Evolutionary conservation across 2,888 invertebrate species (phyloP).

Genomic region (Andrena hattorfiana): DNA sequence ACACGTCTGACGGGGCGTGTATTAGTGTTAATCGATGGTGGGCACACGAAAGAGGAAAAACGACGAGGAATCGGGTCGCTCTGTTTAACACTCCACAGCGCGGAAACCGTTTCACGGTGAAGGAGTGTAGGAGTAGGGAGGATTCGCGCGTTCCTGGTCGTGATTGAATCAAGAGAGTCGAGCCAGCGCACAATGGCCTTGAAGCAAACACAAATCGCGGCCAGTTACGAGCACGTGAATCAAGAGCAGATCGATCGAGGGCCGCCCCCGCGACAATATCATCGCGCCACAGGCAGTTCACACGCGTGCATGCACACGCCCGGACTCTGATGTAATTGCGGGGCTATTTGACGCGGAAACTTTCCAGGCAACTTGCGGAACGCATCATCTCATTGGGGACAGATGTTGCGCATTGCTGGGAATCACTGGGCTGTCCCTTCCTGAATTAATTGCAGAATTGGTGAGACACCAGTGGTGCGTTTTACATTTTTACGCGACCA

Average conservation of each 20-base stretch:
- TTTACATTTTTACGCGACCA: neutral
- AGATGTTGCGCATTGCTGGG: slow-evolving; percentile 59
- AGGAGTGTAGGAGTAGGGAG: neutral
- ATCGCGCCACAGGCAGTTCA: slow-evolving; percentile 5
- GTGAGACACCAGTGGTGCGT: slow-evolving; percentile 31
- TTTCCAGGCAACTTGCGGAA: slow-evolving; percentile 40
- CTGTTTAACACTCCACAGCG: slow-evolving; percentile 1
- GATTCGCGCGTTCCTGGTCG: neutral
- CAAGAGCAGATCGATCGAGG: slow-evolving; percentile 20
- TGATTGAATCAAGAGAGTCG: slow-evolving; percentile 12
- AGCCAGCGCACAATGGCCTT: neutral
- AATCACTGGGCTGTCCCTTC: slow-evolving; percentile 52
- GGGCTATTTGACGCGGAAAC: slow-evolving; percentile 29
- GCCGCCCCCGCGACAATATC: slow-evolving; percentile 21
- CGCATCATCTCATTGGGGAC: slow-evolving; percentile 54
- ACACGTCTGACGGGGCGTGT: neutral
- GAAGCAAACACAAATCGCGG: neutral
- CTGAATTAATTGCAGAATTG: slow-evolving; percentile 64
- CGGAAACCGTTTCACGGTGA: slow-evolving; percentile 4
- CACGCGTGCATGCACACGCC: slow-evolving; percentile 20
- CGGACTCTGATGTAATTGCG: slow-evolving; percentile 16
- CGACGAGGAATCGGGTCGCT: neutral
- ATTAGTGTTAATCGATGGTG: neutral
- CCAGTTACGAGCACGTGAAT: slow-evolving; percentile 12
- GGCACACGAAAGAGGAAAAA: neutral